These are phyloP conservation scores for Phenacoccus solenopsis DNA, from an alignment of 1,140 invertebrate genomes.

Conservation along the genomic window DNA sequence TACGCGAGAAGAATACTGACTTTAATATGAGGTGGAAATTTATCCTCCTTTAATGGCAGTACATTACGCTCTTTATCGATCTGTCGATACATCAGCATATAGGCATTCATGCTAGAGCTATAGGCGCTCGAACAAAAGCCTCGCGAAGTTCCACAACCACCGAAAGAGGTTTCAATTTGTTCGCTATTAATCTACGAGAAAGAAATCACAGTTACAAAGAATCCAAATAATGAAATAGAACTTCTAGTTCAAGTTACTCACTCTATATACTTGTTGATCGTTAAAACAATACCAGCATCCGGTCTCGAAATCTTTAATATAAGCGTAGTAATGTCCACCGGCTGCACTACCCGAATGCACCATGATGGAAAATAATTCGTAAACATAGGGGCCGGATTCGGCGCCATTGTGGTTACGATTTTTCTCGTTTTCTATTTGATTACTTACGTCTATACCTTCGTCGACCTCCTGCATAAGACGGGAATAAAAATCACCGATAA, in stretches of 20 bases:
- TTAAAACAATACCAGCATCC: conserved; percentile 73
- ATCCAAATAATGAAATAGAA: conserved; percentile 21
- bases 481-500: background rate
- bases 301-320: conserved; percentile 75
- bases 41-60: conserved; percentile 47
- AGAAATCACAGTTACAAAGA: background rate
- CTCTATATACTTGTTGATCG: conserved; percentile 55
- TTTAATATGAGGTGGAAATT: conserved; percentile 64
- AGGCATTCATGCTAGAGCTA: conserved; percentile 77
- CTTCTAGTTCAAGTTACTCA: conserved; percentile 32
- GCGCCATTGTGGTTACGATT: conserved; percentile 33
- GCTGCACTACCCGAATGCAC: conserved; percentile 84
- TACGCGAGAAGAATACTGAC: conserved; percentile 27
- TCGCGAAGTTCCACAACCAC: conserved; percentile 48
- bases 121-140: conserved; percentile 62
- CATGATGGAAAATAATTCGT: conserved; percentile 87
- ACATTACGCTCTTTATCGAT: conserved; percentile 58
- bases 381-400: conserved; percentile 55
- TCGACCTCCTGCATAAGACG: conserved; percentile 33
- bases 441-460: conserved; percentile 50
- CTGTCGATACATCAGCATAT: conserved; percentile 86
- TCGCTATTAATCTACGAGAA: conserved; percentile 55
- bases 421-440: conserved; percentile 39
- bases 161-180: conserved; percentile 75
- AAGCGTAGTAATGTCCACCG: conserved; percentile 88